Conservation (phyloP, 2,888 invertebrate genomes). For the Gortyna flavago region DNA sequence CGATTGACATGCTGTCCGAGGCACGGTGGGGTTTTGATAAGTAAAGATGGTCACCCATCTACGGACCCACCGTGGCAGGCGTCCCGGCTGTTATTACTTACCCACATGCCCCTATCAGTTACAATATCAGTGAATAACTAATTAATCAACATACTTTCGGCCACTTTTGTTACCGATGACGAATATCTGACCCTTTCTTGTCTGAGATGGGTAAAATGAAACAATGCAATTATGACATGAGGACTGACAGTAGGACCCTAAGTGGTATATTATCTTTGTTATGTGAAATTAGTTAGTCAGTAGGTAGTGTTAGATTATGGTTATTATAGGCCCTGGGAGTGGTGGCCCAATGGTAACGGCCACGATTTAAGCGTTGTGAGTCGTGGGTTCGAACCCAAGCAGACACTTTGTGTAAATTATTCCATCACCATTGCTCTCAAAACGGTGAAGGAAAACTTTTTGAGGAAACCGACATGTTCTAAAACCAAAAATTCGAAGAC, state of each 20-base stretch:
- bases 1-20: not conserved
- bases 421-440: not conserved
- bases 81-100: not conserved
- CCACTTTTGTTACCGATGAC: conserved; percentile 11
- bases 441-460: not conserved
- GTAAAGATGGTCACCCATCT: not conserved
- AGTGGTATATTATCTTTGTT: not conserved
- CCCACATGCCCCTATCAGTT: not conserved
- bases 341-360: not conserved
- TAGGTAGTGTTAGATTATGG: not conserved
- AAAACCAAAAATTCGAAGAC: not conserved
- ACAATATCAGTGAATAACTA: not conserved
- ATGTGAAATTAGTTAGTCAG: conserved; percentile 7
- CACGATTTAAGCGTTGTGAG: not conserved
- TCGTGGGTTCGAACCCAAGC: not conserved
- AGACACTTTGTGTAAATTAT: not conserved
- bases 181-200: not conserved
- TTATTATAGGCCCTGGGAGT: not conserved
- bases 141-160: not conserved
- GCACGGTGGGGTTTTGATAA: not conserved
- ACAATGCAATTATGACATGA: conserved; percentile 30
- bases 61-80: not conserved
- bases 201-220: not conserved
- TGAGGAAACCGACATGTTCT: not conserved
- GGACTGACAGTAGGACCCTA: not conserved